Base-by-base conservation (phyloP, 2,888 invertebrate species). In the Caenorhabditis drosophilae region DNA sequence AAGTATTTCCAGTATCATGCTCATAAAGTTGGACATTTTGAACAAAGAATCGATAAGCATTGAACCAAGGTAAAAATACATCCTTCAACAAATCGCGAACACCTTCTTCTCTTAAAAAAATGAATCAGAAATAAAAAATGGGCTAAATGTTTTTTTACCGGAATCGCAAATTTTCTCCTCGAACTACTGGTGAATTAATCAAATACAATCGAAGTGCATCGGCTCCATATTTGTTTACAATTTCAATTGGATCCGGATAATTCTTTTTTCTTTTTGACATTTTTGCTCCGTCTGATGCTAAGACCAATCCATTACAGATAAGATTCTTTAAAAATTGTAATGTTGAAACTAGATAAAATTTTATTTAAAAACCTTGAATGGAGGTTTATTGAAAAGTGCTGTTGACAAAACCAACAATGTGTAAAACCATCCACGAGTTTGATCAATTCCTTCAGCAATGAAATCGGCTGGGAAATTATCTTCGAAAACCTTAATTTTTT, bases 201-300 rank as follows among this genome's bases (percentile, higher is more conserved):
- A 98, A 88, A 85, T 98, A 99, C 34, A 98, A 87, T 84, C 97
- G 89, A 42, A 98, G 86, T 18, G 98, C 96, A 87, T 99, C 98
- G 0, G 97, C 96, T 1, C 98, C 97, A 84, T 92, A 96, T 84
- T 94, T 93, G 47, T 89, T 86, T 16, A 96, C 88, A 34, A 89
- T 84, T 78, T 91, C 90, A 86, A 93, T 87, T 0, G 98, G 97
- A 87, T 98, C 96, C 0, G 98, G 98, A 85, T 95, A 98, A 84
- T 98, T 98, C 85, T 96, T 93, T 86, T 96, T 96, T 26, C 97
- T 88, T 84, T 98, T 99, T 0, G 96, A 96, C 98, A 98, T 99
- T 86, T 99, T 99, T 84, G 95, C 93, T 0, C 98, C 98, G 87
- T 98, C 97, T 34, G 96, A 64, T 1, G 83, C 97, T 61, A 99